Base-by-base conservation (phyloP, 2,888 invertebrate species). In the Eilema depressum region DNA sequence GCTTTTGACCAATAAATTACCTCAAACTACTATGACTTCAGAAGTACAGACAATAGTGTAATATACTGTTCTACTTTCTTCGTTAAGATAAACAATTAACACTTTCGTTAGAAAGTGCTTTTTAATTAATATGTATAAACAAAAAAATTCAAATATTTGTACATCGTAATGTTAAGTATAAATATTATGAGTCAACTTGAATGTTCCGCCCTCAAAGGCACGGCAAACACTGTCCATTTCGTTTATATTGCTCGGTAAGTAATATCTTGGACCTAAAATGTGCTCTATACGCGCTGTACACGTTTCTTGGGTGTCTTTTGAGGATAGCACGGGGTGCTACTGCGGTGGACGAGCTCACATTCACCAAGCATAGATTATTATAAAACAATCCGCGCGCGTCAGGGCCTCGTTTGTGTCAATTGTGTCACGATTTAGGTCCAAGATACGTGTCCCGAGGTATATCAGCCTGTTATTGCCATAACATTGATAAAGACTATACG, bases 71-170 rank as follows among this genome's bases (percentile, higher is more conserved):
- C 41, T 12, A 26, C 63, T 63, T 63, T 63, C 25, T 41, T 26
- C 53, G 10, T 53, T 20, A 37, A 26, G 0, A 25, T 25, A 41
- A 37, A 14, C 8, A 37, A 14, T 37, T 14, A 41, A 63, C 26
- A 63, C 63, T 63, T 63, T 63, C 63, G 17, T 20, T 41, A 41
- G 63, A 63, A 63, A 63, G 63, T 20, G 63, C 37, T 14, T 37
- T 17, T 63, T 23, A 63, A 37, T 63, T 41, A 63, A 41, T 20
- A n/a, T 53, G 53, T 53, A 53, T n/a, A 53, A 4, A 53, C 53
- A 53, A 10, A 41, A 41, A 41, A 41, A 63, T 41, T 17, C 41
- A 25, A 63, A 41, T 41, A 20, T 17, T 17, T 41, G 41, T 63
- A 53, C 53, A 53, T 47, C 20, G 7, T 53, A 53, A 53, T 53